Evolutionary conservation across 2,113 vertebrate genomes (phyloP).

Genomic region (Talpa occidentalis): DNA sequence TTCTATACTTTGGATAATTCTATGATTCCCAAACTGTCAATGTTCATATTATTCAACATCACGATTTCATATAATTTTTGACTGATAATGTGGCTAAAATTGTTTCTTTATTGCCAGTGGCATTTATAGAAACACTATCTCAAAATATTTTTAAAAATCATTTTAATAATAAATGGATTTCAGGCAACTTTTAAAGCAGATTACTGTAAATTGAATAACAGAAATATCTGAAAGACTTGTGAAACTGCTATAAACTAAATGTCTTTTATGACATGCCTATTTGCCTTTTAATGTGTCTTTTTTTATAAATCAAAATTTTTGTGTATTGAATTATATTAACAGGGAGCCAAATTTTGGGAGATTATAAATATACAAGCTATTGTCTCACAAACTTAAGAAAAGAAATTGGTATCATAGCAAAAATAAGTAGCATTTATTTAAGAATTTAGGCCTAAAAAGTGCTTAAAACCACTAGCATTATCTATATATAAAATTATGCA

Average conservation of each 20-base stretch:
- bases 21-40: background rate
- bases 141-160: background rate
- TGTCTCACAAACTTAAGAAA: background rate
- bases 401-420: background rate
- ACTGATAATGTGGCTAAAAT: background rate
- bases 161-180: conserved; percentile 24
- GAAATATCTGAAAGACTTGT: conserved; percentile 26
- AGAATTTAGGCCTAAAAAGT: background rate
- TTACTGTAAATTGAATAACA: background rate
- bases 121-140: conserved; percentile 28
- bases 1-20: conserved; percentile 24
- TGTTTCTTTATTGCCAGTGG: background rate
- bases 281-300: background rate
- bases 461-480: background rate
- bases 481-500: background rate
- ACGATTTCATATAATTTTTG: conserved; percentile 9
- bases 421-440: background rate
- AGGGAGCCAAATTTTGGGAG: background rate
- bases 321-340: background rate
- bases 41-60: background rate
- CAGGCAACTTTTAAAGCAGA: background rate
- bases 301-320: conserved; percentile 29
- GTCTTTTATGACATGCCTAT: background rate
- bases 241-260: background rate
- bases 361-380: background rate